Base-by-base conservation (phyloP, 2,113 vertebrate species). In the Echinops telfairi region DNA sequence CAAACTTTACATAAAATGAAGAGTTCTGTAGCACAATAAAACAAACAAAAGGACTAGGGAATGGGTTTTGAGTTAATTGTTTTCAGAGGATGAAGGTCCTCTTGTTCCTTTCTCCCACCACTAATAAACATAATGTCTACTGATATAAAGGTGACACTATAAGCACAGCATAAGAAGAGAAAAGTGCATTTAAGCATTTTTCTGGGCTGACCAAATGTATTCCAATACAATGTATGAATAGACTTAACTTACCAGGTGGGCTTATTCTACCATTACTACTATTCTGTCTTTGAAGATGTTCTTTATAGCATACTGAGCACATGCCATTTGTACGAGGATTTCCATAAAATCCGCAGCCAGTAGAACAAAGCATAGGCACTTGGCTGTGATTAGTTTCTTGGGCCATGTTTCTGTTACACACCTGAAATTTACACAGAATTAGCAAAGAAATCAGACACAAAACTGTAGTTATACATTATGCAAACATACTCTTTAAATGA, bases 291-390 rank as follows among this genome's bases (percentile, higher is more conserved):
- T 99, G 99, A 83, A 99, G 98, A 86, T 98, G 98, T 92, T 99
- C 99, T 98, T 98, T 99, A 97, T 99, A 99, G 98, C 99, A 99
- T 31, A 99, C 98, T 0, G 99, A 99, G 83, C 99, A 99, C 98
- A 99, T 99, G 97, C 99, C 98, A 23, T 99, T 99, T 3, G 98
- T 99, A 15, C 99, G 98, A 86, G 98, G 98, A 80, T 98, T 99
- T 82, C 98, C 99, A 29, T 99, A 99, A 96, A 99, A 99, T 71
- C 99, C 99, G 77, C 99, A 99, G 93, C 99, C 99, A 83, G 98
- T 99, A 87, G 98, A 98, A 97, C 99, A 99, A 57, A 99, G 98
- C 98, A 99, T 98, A 96, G 99, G 99, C 97, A 97, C 98, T 97
- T 98, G 99, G 97, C 98, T 99, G 96, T 98, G 99, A 96, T 99